These are phyloP conservation scores for Australoheros scitulus DNA, from an alignment of 2,113 vertebrate species.

Conservation along the genomic window DNA sequence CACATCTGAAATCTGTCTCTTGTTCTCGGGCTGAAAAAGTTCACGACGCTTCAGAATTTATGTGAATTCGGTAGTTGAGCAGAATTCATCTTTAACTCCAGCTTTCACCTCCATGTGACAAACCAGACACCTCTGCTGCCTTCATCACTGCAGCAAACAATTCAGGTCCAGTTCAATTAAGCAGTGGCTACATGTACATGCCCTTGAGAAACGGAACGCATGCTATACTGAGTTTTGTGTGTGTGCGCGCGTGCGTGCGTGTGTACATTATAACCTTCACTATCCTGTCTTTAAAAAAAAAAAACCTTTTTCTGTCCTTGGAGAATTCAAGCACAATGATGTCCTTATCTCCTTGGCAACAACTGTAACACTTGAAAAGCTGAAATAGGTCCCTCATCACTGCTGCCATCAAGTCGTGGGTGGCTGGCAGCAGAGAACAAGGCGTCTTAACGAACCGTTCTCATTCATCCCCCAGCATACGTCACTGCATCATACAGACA, in stretches of 20 bases:
- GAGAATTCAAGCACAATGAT: conserved; percentile 76
- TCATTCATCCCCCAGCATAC: conserved; percentile 43
- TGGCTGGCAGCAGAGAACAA: conserved; percentile 62
- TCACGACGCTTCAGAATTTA: conserved; percentile 11
- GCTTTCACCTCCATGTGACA: conserved; percentile 39
- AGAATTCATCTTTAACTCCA: conserved; percentile 30
- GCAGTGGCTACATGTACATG: conserved; percentile 64
- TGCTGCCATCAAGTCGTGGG: conserved; percentile 73
- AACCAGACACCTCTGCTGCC: conserved; percentile 41
- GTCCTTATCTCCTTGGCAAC: conserved; percentile 80
- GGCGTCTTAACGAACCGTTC: conserved; percentile 65
- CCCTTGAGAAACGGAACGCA: conserved; percentile 73
- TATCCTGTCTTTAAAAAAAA: conserved; percentile 70
- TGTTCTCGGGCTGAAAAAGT: neutral
- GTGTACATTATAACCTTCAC: conserved; percentile 68
- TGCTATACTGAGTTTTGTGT: conserved; percentile 60
- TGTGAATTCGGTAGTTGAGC: conserved; percentile 14
- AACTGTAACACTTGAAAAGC: conserved; percentile 77
- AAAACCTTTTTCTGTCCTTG: conserved; percentile 68
- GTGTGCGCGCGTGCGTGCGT: neutral
- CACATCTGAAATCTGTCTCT: conserved; percentile 20
- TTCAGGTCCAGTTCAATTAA: conserved; percentile 67
- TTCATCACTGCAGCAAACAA: conserved; percentile 65
- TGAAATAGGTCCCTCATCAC: conserved; percentile 73
- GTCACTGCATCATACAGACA: conserved; percentile 28